phyloP scores from a whole-genome alignment of 2,797 vertebrate genomes.

The Oreochromis grahami region DNA sequence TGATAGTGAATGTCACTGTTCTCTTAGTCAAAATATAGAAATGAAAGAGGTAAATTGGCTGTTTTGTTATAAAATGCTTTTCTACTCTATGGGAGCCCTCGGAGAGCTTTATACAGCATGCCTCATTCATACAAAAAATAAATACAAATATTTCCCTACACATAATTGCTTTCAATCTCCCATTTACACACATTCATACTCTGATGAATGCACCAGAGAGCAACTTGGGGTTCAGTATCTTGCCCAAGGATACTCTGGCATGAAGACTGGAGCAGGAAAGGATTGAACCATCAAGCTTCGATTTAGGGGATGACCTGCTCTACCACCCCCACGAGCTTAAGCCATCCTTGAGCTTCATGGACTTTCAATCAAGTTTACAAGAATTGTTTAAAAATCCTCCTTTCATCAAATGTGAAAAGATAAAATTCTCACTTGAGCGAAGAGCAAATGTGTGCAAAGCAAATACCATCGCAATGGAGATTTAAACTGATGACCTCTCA shows the following conservation, averaged over 20 bases:
- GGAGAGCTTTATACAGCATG: neutral
- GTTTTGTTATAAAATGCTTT: neutral
- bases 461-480: neutral
- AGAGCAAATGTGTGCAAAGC: neutral
- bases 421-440: neutral
- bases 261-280: neutral
- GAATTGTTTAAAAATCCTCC: neutral
- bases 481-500: neutral
- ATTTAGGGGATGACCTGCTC: neutral
- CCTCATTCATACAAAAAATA: neutral
- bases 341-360: neutral
- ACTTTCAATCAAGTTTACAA: neutral
- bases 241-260: neutral
- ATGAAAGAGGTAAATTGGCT: neutral
- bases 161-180: accelerated
- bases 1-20: neutral
- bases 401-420: neutral
- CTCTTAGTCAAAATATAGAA: neutral
- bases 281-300: neutral
- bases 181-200: neutral
- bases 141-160: neutral
- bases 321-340: neutral
- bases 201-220: neutral
- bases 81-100: neutral
- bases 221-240: accelerated